Evolutionary conservation across 1,140 invertebrate genomes (phyloP), one percentile per base, ranked within the genome.

Genomic region (Penaeus japonicus): DNA sequence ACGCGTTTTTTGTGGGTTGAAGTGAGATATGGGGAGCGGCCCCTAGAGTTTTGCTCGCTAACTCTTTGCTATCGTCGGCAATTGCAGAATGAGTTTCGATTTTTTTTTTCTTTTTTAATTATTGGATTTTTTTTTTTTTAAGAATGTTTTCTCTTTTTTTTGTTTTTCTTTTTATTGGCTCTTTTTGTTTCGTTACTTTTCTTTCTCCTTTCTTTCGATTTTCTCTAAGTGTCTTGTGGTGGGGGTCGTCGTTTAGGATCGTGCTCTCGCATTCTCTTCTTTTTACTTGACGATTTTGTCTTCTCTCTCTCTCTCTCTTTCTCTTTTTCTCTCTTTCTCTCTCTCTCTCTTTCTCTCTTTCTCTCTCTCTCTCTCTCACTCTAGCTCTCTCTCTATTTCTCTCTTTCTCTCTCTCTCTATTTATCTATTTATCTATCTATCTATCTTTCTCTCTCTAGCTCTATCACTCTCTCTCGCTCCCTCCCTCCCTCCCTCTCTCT

Each of bases 11-110:
- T 62, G 22, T 47, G 32, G 54, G 1, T 20, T 39, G 15, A 79
- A 79, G 84, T 86, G 84, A 86, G 84, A 86, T 86, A 86, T 79
- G 84, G 84, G 84, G 18, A 83, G 57, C 55, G 30, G 47, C 47
- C 30, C 53, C 32, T n/a, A 77, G 53, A 86, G 54, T 86, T 86
- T 86, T 86, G 17, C 84, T 39, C 75, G 57, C 75, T 86, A 86
- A 86, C 73, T 86, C 84, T 78, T 62, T 84, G 83, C 84, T 62
- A 86, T 86, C 84, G 73, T 86, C 27, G 54, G 55, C 73, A 79
- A 47, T 86, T 79, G 84, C 54, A 59, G 75, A 53, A 86, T 86
- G 73, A 86, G 54, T 86, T 62, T 79, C 4, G 53, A 39, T 39
- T 62, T 79, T 70, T 15, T 78, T 35, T 39, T 79, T 78, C 18